phyloP scores from a whole-genome alignment of 2,888 invertebrate species.

The Agonopterix arenella region DNA sequence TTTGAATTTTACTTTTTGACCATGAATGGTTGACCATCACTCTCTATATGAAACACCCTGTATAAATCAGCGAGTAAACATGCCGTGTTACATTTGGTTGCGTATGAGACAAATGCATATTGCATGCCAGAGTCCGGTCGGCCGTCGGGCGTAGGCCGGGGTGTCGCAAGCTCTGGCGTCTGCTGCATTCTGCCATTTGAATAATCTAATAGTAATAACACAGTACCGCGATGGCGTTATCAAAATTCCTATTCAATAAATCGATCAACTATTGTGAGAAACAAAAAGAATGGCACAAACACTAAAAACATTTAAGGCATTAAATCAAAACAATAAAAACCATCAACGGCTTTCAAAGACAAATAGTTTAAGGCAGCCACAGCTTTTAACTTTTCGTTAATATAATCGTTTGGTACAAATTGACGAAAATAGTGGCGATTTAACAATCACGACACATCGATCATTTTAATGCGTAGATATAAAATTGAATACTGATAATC shows the following conservation, averaged over 20 bases:
- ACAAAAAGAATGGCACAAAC: too few relatives aligned
- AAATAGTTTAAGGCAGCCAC: too few relatives aligned
- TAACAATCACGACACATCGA: constrained; percentile 12
- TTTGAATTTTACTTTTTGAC: too few relatives aligned
- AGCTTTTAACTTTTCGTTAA: too few relatives aligned
- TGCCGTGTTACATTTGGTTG: constrained; percentile 10
- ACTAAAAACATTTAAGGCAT: too few relatives aligned
- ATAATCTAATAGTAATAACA: constrained; percentile 19
- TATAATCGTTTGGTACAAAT: constrained; percentile 6
- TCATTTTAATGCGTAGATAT: constrained; percentile 23
- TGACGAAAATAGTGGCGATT: constrained; percentile 13
- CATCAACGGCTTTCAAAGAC: too few relatives aligned
- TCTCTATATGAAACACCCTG: too few relatives aligned
- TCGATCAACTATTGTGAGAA: too few relatives aligned
- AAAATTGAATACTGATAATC: constrained; percentile 19
- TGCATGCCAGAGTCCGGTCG: constrained; percentile 47
- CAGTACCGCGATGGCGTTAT: constrained; percentile 35
- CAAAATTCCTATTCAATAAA: too few relatives aligned
- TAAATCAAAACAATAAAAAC: too few relatives aligned
- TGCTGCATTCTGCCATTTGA: constrained; percentile 44
- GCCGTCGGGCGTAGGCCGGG: constrained; percentile 12
- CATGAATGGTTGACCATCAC: too few relatives aligned
- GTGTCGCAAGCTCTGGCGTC: constrained; percentile 63
- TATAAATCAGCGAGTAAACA: not conserved
- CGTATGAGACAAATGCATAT: constrained; percentile 26